A percentile compares a stretch with the other conserved stretches of the same genome.
These are phyloP conservation scores for Drosophila recens DNA, from an alignment of 2,888 invertebrate genomes.

Conservation along the genomic window DNA sequence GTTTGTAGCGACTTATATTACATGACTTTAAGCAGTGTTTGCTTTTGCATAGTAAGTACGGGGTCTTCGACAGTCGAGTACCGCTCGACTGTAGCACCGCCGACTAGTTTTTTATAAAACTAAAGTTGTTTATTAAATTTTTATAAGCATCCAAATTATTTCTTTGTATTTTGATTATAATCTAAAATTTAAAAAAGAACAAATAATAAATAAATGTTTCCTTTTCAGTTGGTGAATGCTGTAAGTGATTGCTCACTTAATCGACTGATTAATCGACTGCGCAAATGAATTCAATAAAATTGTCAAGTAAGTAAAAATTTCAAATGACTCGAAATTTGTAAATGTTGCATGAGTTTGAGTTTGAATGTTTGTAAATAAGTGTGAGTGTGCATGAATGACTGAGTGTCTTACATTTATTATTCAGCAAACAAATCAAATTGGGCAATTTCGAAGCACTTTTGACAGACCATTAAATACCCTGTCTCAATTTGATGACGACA, in stretches of 20 bases:
- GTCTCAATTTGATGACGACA: constrained; percentile 19
- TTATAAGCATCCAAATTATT: no score
- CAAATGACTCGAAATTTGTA: neutral
- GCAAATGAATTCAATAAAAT: constrained; percentile 4
- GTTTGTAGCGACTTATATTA: no score
- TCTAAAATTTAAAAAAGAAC: no score
- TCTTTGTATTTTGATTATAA: no score
- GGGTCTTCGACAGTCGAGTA: no score
- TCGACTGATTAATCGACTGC: constrained; percentile 5
- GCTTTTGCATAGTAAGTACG: no score
- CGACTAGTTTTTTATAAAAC: no score
- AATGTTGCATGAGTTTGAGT: constrained; percentile 1
- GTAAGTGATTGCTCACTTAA: constrained; percentile 1
- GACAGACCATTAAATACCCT: constrained; percentile 15
- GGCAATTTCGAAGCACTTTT: constrained; percentile 38
- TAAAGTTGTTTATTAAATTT: no score
- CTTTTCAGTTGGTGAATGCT: no score
- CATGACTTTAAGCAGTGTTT: no score
- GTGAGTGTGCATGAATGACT: constrained; percentile 63
- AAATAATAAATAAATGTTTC: no score
- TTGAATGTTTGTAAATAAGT: neutral
- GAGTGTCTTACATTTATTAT: constrained; percentile 77
- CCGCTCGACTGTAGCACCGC: no score
- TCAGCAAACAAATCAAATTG: constrained; percentile 61
- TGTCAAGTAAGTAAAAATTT: neutral